phyloP scores from a whole-genome alignment of 64 coral and sea anemone genomes.

The Platygyra sinensis region DNA sequence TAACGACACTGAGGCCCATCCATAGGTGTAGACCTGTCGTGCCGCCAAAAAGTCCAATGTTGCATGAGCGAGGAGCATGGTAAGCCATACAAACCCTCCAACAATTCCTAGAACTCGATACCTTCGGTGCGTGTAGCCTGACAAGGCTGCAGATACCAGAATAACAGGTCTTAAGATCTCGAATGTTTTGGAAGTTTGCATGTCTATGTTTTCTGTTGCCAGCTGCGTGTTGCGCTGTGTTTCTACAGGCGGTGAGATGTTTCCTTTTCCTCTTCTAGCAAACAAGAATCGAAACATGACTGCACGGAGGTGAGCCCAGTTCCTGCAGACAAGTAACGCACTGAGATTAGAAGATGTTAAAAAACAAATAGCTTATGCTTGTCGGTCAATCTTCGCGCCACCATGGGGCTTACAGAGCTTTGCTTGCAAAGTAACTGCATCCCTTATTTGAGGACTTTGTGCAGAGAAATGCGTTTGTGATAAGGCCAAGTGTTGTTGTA shows the following conservation, averaged over 20 bases:
- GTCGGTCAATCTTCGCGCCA: too few relatives aligned
- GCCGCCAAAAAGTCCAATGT: slow-evolving; percentile 71
- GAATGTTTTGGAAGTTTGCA: slow-evolving; percentile 1
- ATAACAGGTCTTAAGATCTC: slow-evolving; percentile 13
- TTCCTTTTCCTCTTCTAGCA: slow-evolving; percentile 18
- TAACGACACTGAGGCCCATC: slow-evolving; percentile 64
- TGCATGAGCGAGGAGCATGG: slow-evolving; percentile 43
- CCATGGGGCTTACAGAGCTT: too few relatives aligned
- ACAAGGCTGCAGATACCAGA: slow-evolving; percentile 9
- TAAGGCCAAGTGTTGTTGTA: too few relatives aligned
- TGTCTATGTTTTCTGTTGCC: slow-evolving; percentile 2
- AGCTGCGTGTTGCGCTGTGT: background rate
- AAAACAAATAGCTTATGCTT: too few relatives aligned
- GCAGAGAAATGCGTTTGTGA: background rate
- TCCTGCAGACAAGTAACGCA: background rate
- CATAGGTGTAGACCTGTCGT: slow-evolving; percentile 37
- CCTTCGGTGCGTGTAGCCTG: slow-evolving; percentile 48
- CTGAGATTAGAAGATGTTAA: background rate
- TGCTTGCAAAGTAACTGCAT: too few relatives aligned
- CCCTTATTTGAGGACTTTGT: background rate
- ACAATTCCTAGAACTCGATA: slow-evolving; percentile 58
- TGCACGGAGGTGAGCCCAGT: background rate
- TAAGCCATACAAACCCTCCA: slow-evolving; percentile 48
- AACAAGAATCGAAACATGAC: slow-evolving; percentile 34
- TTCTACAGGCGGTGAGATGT: slow-evolving; percentile 25